Base-by-base conservation (phyloP, 2,888 invertebrate species). In the Hypolimnas misippus region DNA sequence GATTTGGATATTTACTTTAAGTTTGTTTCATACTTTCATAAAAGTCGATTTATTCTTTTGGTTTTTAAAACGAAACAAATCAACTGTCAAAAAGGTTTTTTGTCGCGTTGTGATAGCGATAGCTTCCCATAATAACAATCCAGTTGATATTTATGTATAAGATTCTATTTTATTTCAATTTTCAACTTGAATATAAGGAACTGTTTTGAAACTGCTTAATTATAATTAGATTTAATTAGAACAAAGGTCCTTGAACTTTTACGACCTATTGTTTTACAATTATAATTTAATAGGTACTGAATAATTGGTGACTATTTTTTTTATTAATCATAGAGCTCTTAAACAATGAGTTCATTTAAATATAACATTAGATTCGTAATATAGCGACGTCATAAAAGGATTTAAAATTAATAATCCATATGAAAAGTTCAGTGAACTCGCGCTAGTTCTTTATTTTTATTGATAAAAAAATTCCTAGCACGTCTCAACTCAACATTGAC, bases 341-440 rank as follows among this genome's bases (percentile, higher is more conserved):
- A 53, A 56, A 56, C 59, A 50, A 57, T 63, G 42, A 40, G 50
- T 57, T 51, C 46, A 67, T 67, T 67, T 62, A 40, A 67, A 65
- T 67, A 55, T 14, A 64, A 53, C 35, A 58, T 64, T 62, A 62
- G 58, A 56, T 19, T 19, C 12, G 49, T 57, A 21, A 53, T 38
- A 46, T 57, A 21, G 16, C 21, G 10, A 54, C 16, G 25, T 17
- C 4, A 31, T 12, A 49, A 33, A 61, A 61, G 49, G 31, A 54
- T 49, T 57, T 57, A 57, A 57, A 61, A 38, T 46, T 31, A 62
- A 16, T 60, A n/a, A 58, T 55, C 44, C 46, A 17, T 51, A 35
- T 35, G 6, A 17, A 51, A 58, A 62, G 65, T 58, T 59, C 56
- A 63, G 4, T 59, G 56, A 65, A 63, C 65, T 52, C 25, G 29